phyloP scores from a whole-genome alignment of 2,797 vertebrate species.

The Coranthus polyacanthus region DNA sequence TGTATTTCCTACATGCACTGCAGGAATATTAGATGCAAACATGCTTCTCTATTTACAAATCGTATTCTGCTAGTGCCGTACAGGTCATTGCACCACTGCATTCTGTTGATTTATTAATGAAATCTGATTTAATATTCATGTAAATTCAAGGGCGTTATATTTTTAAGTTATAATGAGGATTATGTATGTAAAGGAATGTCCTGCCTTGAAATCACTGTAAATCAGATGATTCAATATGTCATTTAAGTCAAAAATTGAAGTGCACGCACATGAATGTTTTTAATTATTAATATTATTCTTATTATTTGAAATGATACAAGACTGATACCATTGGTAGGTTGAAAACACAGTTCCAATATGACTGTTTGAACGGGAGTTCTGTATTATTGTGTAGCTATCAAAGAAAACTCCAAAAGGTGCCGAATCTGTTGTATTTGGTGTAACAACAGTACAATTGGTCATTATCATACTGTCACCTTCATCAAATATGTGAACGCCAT shows the following conservation, averaged over 20 bases:
- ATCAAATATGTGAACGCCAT: too few relatives aligned
- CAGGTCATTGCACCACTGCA: conserved; percentile 47
- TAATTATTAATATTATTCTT: too few relatives aligned
- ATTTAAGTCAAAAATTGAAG: background rate
- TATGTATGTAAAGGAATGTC: conserved; percentile 28
- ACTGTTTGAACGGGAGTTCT: too few relatives aligned
- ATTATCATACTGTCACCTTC: too few relatives aligned
- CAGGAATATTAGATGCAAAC: conserved; percentile 16
- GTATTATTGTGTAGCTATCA: too few relatives aligned
- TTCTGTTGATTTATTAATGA: conserved; percentile 67
- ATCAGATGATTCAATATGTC: conserved; percentile 10
- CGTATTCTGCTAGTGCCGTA: conserved; percentile 23
- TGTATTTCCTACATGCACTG: background rate
- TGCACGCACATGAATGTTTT: background rate
- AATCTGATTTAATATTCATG: conserved; percentile 61
- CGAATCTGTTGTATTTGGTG: too few relatives aligned
- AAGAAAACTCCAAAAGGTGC: too few relatives aligned
- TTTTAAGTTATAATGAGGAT: conserved; percentile 45
- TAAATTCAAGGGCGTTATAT: conserved; percentile 51
- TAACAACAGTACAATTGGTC: too few relatives aligned
- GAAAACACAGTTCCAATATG: too few relatives aligned
- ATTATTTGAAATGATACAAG: too few relatives aligned
- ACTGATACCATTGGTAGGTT: too few relatives aligned
- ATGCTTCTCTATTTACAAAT: conserved; percentile 26
- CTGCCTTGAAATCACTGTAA: conserved; percentile 7